A percentile compares a stretch with the other conserved stretches of the same genome.
Evolutionary conservation across 2,797 vertebrate species (phyloP).

Genomic region (Australoheros facetus): DNA sequence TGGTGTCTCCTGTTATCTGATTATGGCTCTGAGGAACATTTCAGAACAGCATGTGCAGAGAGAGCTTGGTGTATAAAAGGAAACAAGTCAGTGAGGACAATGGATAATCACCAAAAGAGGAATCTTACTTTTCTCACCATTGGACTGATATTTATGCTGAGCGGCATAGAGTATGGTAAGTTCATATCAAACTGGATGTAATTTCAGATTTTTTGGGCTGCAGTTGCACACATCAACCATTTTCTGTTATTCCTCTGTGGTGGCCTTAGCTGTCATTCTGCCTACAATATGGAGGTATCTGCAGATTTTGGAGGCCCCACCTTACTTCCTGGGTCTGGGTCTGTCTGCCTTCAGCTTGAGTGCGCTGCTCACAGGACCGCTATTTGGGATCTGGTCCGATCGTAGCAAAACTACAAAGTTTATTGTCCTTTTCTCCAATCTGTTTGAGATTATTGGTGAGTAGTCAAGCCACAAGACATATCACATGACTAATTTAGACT

Average conservation of each 20-base stretch:
- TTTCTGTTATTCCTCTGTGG: not conserved
- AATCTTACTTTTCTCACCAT: slow-evolving; percentile 83
- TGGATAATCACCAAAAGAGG: slow-evolving; percentile 80
- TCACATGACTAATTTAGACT: slow-evolving; percentile 16
- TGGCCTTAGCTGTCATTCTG: slow-evolving; percentile 83
- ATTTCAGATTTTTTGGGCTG: slow-evolving; percentile 20
- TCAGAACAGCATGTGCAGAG: slow-evolving; percentile 35
- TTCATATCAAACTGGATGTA: slow-evolving; percentile 28
- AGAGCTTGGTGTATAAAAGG: slow-evolving; percentile 39
- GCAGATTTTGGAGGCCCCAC: slow-evolving; percentile 83
- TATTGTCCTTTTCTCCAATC: slow-evolving; percentile 84
- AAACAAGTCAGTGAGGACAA: slow-evolving; percentile 37
- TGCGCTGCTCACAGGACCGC: slow-evolving; percentile 80
- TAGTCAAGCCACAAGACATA: slow-evolving; percentile 5
- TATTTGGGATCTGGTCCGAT: slow-evolving; percentile 87
- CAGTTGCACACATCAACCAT: slow-evolving; percentile 4
- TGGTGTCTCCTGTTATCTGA: slow-evolving; percentile 66
- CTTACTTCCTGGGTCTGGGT: slow-evolving; percentile 86
- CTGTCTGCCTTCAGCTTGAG: slow-evolving; percentile 87
- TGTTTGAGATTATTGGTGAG: slow-evolving; percentile 87
- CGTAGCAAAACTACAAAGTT: slow-evolving; percentile 79
- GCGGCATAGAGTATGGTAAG: slow-evolving; percentile 88
- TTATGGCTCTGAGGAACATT: slow-evolving; percentile 47
- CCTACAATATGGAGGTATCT: slow-evolving; percentile 88
- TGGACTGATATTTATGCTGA: slow-evolving; percentile 84